Evolutionary conservation across 2,797 vertebrate species (phyloP).

Genomic region (Sarcoramphus papa): DNA sequence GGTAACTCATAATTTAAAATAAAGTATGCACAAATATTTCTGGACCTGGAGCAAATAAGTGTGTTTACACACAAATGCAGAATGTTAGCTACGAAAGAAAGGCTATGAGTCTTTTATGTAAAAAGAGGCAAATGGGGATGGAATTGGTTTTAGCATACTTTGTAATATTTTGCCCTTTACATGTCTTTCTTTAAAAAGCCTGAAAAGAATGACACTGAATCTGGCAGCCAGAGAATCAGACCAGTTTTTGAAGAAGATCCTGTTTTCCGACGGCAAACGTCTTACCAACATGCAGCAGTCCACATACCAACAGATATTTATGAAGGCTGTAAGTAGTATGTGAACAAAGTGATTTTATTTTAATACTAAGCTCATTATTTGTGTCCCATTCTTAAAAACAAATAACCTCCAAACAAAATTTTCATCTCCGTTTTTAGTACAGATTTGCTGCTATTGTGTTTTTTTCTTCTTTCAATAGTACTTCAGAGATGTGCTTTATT

Average conservation of each 20-base stretch:
- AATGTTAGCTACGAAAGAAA: not conserved
- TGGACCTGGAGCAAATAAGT: not conserved
- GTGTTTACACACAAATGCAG: not conserved
- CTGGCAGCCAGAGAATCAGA: slow-evolving; percentile 85
- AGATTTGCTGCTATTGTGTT: not conserved
- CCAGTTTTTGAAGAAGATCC: slow-evolving; percentile 90
- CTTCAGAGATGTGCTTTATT: not conserved
- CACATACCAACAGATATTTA: slow-evolving; percentile 99
- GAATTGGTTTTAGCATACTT: not conserved
- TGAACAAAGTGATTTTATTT: not conserved
- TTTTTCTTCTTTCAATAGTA: not conserved
- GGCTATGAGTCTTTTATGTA: not conserved
- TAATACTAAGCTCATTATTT: not conserved
- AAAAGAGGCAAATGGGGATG: not conserved
- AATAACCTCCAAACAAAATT: not conserved
- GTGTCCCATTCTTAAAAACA: not conserved
- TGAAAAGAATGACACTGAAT: slow-evolving; percentile 88
- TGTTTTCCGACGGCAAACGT: slow-evolving; percentile 87
- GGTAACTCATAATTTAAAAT: not conserved
- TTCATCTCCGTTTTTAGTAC: not conserved
- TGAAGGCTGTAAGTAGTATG: slow-evolving; percentile 91
- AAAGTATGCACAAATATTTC: not conserved
- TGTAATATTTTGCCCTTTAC: slow-evolving; percentile 39
- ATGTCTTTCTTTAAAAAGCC: slow-evolving; percentile 73
- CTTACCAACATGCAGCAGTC: slow-evolving; percentile 93